phyloP scores from a whole-genome alignment of 2,888 invertebrate genomes.

The Autographa pulchrina region DNA sequence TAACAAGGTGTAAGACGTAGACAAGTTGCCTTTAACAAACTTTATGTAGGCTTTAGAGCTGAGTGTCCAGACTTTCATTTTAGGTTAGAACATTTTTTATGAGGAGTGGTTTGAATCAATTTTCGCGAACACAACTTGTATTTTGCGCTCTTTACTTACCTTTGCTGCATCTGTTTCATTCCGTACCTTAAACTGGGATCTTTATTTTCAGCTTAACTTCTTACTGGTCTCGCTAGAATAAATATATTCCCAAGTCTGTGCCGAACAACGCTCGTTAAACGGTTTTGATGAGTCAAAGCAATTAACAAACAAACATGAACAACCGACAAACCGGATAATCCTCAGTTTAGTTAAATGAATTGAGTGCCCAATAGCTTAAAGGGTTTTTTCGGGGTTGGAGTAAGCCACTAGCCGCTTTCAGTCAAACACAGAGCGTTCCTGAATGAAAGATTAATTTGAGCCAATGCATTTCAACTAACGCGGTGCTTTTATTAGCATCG shows the following conservation, averaged over 20 bases:
- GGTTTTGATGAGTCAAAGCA: slow-evolving; percentile 8
- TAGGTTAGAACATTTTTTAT: too few relatives aligned
- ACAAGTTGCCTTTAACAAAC: neutral
- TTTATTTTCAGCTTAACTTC: too few relatives aligned
- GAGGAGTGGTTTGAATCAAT: neutral
- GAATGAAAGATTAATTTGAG: neutral
- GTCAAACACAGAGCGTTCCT: neutral
- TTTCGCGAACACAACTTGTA: neutral
- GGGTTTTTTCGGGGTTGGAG: neutral
- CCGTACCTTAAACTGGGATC: neutral
- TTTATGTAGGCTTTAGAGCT: neutral
- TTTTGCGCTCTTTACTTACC: neutral
- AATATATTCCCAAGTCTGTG: neutral
- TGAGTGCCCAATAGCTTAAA: slow-evolving; percentile 17
- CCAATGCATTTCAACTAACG: neutral
- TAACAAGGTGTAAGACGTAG: neutral
- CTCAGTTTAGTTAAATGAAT: slow-evolving; percentile 12
- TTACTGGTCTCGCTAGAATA: too few relatives aligned
- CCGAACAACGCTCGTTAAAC: slow-evolving; percentile 14
- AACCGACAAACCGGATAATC: slow-evolving; percentile 14
- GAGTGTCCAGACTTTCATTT: neutral
- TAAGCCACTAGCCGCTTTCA: neutral
- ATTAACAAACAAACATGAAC: slow-evolving; percentile 20
- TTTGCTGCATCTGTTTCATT: neutral
- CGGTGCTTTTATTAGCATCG: neutral